phyloP scores from a whole-genome alignment of 2,888 invertebrate genomes.

The Sphinx pinastri region DNA sequence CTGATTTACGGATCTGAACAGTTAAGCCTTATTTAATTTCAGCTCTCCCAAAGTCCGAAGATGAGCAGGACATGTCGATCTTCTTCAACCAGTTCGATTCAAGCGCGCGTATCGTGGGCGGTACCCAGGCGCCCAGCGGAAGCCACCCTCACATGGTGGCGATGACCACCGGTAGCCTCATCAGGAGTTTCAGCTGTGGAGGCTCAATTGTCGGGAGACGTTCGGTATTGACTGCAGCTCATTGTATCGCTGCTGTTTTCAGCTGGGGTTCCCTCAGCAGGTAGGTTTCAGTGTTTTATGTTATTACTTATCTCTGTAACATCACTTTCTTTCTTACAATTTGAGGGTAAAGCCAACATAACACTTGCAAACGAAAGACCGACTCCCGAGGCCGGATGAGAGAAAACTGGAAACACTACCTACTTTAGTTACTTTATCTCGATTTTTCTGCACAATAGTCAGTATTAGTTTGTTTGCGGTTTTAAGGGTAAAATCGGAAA shows the following conservation, averaged over 20 bases:
- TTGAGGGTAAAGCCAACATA: too few species aligned
- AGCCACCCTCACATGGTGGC: slow-evolving; percentile 63
- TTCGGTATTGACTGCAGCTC: slow-evolving; percentile 67
- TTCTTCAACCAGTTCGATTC: slow-evolving; percentile 57
- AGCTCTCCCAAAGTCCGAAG: slow-evolving; percentile 58
- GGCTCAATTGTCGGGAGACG: slow-evolving; percentile 55
- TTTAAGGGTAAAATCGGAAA: too few species aligned
- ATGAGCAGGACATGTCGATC: slow-evolving; percentile 45
- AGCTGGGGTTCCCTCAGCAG: slow-evolving; percentile 45
- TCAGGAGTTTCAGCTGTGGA: slow-evolving; percentile 60
- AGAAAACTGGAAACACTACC: too few species aligned
- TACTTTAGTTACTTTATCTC: too few species aligned
- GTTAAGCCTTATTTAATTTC: slow-evolving; percentile 28
- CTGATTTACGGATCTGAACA: too few species aligned
- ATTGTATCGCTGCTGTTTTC: slow-evolving; percentile 58
- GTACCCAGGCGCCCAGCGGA: slow-evolving; percentile 50
- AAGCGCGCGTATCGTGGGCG: slow-evolving; percentile 62
- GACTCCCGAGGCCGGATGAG: too few species aligned
- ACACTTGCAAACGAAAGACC: too few species aligned
- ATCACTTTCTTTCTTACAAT: too few species aligned
- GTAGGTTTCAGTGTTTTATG: slow-evolving; percentile 34
- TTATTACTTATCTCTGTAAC: too few species aligned
- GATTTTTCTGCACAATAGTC: too few species aligned
- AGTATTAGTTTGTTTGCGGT: too few species aligned
- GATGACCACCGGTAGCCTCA: slow-evolving; percentile 46